A percentile compares a stretch with the other conserved stretches of the same genome.
phyloP scores from a whole-genome alignment of 2,888 invertebrate genomes.

The Mimachlamys varia region DNA sequence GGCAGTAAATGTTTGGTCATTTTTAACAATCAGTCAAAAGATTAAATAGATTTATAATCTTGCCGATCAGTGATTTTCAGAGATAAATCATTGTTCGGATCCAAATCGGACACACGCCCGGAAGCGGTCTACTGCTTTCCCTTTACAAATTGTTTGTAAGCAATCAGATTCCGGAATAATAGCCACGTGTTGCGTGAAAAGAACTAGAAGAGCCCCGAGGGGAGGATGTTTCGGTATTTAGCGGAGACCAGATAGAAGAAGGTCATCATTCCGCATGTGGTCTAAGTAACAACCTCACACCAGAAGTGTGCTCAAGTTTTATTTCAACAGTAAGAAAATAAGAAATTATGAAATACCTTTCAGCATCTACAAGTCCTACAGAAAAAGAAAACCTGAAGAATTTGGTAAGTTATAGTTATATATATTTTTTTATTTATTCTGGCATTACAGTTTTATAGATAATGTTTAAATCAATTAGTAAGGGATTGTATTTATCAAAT shows the following conservation, averaged over 20 bases:
- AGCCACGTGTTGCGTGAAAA: constrained; percentile 31
- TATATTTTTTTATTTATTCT: not conserved
- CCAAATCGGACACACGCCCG: constrained; percentile 20
- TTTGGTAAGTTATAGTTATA: not conserved
- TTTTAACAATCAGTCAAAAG: constrained; percentile 23
- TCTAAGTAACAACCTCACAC: not conserved
- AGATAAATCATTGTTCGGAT: constrained; percentile 31
- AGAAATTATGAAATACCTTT: not conserved
- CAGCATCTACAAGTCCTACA: not conserved
- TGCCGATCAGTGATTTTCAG: constrained; percentile 34
- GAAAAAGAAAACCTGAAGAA: constrained; percentile 4
- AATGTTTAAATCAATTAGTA: not conserved
- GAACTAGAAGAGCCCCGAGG: not conserved
- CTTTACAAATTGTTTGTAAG: constrained; percentile 2
- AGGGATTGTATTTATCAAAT: no score
- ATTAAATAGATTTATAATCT: constrained; percentile 33
- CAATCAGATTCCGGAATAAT: constrained; percentile 26
- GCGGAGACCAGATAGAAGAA: constrained; percentile 5
- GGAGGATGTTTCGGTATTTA: constrained; percentile 17
- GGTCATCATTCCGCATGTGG: not conserved
- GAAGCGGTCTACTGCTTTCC: not conserved
- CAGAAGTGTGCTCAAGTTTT: not conserved
- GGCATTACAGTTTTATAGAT: not conserved
- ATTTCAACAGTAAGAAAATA: not conserved
- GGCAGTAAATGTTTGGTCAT: constrained; percentile 15